phyloP scores from a whole-genome alignment of 2,797 vertebrate genomes.

The Rhabdomys pumilio region DNA sequence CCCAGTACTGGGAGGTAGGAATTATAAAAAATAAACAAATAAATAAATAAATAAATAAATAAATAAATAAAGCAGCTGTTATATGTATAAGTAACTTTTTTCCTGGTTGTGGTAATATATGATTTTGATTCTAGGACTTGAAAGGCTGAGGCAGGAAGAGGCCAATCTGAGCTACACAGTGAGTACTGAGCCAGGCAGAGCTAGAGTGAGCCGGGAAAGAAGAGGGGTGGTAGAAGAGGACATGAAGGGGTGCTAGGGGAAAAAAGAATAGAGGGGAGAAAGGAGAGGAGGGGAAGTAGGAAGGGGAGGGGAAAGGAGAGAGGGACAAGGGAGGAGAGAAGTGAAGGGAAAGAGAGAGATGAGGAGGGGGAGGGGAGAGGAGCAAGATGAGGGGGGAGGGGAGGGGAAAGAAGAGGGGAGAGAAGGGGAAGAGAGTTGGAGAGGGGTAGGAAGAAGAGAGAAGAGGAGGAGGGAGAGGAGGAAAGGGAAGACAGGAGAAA shows the following conservation, averaged over 20 bases:
- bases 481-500: too few relatives aligned
- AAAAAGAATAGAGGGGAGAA: too few relatives aligned
- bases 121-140: neutral
- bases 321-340: too few relatives aligned
- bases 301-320: too few relatives aligned
- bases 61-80: neutral
- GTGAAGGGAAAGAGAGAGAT: accelerated
- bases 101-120: neutral
- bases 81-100: too few relatives aligned
- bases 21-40: neutral
- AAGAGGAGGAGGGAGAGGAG: too few relatives aligned
- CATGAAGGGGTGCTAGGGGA: neutral
- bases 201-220: too few relatives aligned
- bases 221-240: neutral
- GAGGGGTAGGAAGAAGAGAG: too few relatives aligned
- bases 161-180: neutral
- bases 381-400: accelerated
- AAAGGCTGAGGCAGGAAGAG: neutral
- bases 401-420: too few relatives aligned
- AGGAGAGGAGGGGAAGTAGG: accelerated
- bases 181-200: neutral
- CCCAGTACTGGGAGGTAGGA: neutral
- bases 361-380: neutral
- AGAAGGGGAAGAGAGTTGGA: neutral
- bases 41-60: neutral